phyloP scores from a whole-genome alignment of 1,140 invertebrate species.

The Chionoecetes opilio region DNA sequence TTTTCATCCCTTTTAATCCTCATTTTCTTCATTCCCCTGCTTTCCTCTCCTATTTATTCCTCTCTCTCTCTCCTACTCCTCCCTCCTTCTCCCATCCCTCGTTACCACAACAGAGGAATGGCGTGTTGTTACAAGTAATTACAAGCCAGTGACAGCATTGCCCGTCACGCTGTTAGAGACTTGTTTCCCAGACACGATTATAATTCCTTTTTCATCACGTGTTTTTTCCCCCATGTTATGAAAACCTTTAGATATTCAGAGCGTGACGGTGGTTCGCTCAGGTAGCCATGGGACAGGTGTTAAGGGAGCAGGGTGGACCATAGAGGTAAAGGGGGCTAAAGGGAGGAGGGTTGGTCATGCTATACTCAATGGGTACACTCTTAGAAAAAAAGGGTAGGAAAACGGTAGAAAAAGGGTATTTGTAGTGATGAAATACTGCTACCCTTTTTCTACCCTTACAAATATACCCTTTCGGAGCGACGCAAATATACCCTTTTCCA shows the following conservation, averaged over 20 bases:
- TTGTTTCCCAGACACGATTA: neutral
- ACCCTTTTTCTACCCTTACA: too few relatives aligned
- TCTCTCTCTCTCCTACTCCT: neutral
- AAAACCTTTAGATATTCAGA: neutral
- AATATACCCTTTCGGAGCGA: too few relatives aligned
- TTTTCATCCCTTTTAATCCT: neutral
- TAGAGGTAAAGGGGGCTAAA: neutral
- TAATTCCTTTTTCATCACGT: neutral
- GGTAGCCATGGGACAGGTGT: neutral
- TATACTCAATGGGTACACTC: too few relatives aligned
- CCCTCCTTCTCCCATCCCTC: neutral
- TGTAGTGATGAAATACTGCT: too few relatives aligned
- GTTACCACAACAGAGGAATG: neutral
- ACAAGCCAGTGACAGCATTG: neutral
- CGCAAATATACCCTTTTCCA: too few relatives aligned
- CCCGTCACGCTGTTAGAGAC: neutral
- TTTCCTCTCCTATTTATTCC: neutral
- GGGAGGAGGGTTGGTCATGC: too few relatives aligned
- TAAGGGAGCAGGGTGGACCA: neutral
- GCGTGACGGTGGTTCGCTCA: neutral
- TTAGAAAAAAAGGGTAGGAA: too few relatives aligned
- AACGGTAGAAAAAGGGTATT: too few relatives aligned
- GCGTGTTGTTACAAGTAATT: neutral
- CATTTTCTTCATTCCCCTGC: neutral
- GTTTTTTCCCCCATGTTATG: neutral